A percentile compares a stretch with the other conserved stretches of the same genome.
Conservation (phyloP, 2,797 vertebrate genomes). For the Poecilia picta region DNA sequence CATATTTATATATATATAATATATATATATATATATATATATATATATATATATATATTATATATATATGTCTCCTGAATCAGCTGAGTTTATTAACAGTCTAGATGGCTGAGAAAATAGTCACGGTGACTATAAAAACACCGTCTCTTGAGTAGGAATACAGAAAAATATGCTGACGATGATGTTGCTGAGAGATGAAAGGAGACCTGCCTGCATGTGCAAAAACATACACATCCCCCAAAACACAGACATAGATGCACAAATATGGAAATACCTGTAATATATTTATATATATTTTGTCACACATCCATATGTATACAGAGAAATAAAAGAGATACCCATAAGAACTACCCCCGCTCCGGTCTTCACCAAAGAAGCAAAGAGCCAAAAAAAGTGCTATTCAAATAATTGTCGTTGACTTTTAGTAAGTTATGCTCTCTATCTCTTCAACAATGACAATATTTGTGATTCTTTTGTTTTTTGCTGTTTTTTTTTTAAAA, state of each 20-base stretch:
- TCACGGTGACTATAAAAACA: slow-evolving; percentile 81
- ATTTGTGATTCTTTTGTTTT: slow-evolving; percentile 73
- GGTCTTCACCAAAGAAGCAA: slow-evolving; percentile 79
- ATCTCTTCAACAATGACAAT: slow-evolving; percentile 76
- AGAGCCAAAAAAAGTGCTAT: slow-evolving; percentile 86
- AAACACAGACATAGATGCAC: slow-evolving; percentile 79
- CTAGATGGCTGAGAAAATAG: slow-evolving; percentile 74
- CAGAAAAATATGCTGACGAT: slow-evolving; percentile 77
- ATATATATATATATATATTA: slow-evolving; percentile 48
- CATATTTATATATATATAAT: slow-evolving; percentile 40
- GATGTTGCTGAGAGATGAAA: slow-evolving; percentile 67
- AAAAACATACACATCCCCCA: slow-evolving; percentile 77
- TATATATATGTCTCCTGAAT: slow-evolving; percentile 74
- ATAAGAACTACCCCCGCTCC: slow-evolving; percentile 77
- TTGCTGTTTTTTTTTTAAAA: slow-evolving; percentile 67
- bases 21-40: slow-evolving; percentile 49
- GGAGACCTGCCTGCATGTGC: slow-evolving; percentile 76
- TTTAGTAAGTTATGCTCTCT: slow-evolving; percentile 80
- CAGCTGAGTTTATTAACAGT: slow-evolving; percentile 76
- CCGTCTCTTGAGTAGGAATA: slow-evolving; percentile 76
- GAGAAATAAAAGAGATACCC: slow-evolving; percentile 82
- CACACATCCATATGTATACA: slow-evolving; percentile 86
- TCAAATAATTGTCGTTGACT: slow-evolving; percentile 77
- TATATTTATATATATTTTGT: slow-evolving; percentile 42
- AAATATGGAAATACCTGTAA: slow-evolving; percentile 80